Evolutionary conservation across 1,140 invertebrate species (phyloP), one percentile per base, ranked within the genome.

Genomic region (Anoplolepis gracilipes): DNA sequence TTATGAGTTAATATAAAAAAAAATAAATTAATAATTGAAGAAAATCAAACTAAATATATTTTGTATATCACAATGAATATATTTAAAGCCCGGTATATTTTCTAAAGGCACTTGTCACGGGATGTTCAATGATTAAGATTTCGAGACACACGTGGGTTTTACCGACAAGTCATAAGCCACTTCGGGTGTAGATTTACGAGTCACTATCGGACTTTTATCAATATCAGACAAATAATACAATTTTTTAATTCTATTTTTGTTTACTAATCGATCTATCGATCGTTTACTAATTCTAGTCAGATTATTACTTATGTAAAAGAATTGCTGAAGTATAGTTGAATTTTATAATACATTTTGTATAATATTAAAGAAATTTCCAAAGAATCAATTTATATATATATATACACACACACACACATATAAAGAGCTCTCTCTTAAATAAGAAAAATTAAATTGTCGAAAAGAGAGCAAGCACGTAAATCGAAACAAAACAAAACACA

Each of bases 1-100:
- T 69, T 10, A 59, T 70, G 36, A 88, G 33, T 67, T 87, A 85
- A 64, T 39, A 30, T 64, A 49, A 75, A 39, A 69, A 69, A 1
- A 4, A 57, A 5, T 53, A 36, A 25, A 57, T 46, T 16, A 22
- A 16, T 6, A 25, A 57, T 28, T 57, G 8, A 36, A 53, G 22
- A 75, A 49, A 85, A 61, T 30, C 28, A 42, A 49, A 53, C 0
- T 0, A 16, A 42, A 6, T n/a, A 19, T 22, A 33, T 49, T 11
- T 78, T 65, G n/a, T 65, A 36, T 16, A 53, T 22, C 30, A 46
- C 13, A 42, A 19, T 33, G 2, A 78, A 13, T 36, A 19, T 25
- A 36, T 16, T 69, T 8, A 13, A 2, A 53, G 19, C 7, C 25
- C 25, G 1, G 5, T 10, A 19, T n/a, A 22, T 78, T 25, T 19